Base-by-base conservation (phyloP, 2,113 vertebrate genomes). In the Riparia riparia region DNA sequence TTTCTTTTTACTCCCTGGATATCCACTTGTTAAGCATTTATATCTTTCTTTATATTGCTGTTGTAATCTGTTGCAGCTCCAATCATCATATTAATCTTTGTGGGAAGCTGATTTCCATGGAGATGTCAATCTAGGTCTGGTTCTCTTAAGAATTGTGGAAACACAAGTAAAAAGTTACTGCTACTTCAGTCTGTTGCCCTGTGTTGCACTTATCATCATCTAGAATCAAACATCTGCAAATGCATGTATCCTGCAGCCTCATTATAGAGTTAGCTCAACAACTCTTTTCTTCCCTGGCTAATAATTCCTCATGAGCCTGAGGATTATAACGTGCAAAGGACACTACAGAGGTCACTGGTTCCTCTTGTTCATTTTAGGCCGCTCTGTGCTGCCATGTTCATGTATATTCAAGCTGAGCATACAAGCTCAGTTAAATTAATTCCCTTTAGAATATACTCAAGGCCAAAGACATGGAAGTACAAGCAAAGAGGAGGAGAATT, bases 271-370 rank as follows among this genome's bases (percentile, higher is more conserved):
- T 92, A 42, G 7, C 20, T 82, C 41, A 54, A 34, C 16, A 56
- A 16, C 20, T 51, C 11, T 41, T 61, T 81, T 25, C 25, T 71
- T 61, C 20, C 25, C 10, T 82, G 53, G 32, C 29, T 74, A 82
- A 63, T 60, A 45, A 53, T 85, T 95, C 26, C 26, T 12, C 39
- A 14, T 42, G 39, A 57, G 4, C 14, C 8, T 47, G 39, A 60
- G 29, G 26, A 60, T 22, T 72, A 5, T 12, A 54, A 7, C 13
- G 19, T 45, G 14, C 1, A 9, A 69, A 17, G 32, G 72, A 8
- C 5, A 9, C 28, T 7, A 9, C 69, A 65, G 14, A 2, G 1
- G 4, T 69, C 0, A 0, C 31, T 7, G 13, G 18, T 53, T 63
- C 45, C 18, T 65, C 47, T 72, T 3, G 3, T 45, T 45, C 3